Percentiles rank a stretch among this genome's conserved stretches.
Evolutionary conservation across 1,140 invertebrate genomes (phyloP).

Genomic region (Mylabris phalerata): DNA sequence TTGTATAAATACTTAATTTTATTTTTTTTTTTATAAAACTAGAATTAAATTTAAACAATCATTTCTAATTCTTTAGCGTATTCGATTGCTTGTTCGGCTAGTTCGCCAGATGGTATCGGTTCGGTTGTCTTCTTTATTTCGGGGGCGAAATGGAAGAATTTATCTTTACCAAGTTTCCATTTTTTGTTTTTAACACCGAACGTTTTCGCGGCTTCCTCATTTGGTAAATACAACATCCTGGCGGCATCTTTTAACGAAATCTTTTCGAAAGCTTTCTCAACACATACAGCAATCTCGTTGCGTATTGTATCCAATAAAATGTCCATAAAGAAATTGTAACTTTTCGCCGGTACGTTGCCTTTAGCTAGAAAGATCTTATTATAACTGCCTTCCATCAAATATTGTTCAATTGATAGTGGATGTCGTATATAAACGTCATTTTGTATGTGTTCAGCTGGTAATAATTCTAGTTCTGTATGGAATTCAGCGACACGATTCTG

Average conservation of each 20-base stretch:
- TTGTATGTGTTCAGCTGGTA: constrained; percentile 89
- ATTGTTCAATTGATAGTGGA: constrained; percentile 94
- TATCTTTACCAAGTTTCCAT: constrained; percentile 75
- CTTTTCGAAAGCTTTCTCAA: constrained; percentile 93
- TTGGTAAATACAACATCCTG: constrained; percentile 81
- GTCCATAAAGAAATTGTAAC: constrained; percentile 96
- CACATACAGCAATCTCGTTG: constrained; percentile 92
- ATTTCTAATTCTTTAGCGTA: constrained; percentile 98
- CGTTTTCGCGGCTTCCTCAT: constrained; percentile 66
- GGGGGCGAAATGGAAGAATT: constrained; percentile 71
- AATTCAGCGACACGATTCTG: constrained; percentile 98
- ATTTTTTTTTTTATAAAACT: constrained; percentile 3
- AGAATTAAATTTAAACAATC: constrained; percentile 73
- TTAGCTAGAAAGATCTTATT: constrained; percentile 87
- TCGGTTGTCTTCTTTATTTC: constrained; percentile 67
- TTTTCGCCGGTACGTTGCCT: constrained; percentile 92
- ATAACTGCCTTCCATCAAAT: constrained; percentile 98
- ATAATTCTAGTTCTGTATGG: constrained; percentile 92
- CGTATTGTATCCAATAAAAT: constrained; percentile 92
- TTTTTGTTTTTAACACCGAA: constrained; percentile 67
- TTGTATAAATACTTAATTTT: background rate
- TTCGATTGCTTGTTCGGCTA: constrained; percentile 89
- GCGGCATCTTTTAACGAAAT: constrained; percentile 83
- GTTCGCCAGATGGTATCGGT: constrained; percentile 80
- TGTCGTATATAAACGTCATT: constrained; percentile 92